phyloP scores from a whole-genome alignment of 2,888 invertebrate species.

The Drosophila anomelani region DNA sequence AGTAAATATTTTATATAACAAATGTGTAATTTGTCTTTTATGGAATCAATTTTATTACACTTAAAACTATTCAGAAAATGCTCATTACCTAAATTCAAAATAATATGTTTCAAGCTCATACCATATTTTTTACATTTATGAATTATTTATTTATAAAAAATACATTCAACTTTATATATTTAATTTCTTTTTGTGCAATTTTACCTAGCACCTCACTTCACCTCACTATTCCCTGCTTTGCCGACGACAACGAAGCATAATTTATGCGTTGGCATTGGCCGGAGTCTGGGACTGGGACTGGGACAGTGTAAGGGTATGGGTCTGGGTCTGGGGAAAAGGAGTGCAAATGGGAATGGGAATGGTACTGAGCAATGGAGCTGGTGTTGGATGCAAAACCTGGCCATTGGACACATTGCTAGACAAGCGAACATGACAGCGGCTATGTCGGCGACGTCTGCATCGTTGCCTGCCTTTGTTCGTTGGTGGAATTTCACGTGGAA shows the following conservation, averaged over 20 bases:
- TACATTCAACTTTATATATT: no score
- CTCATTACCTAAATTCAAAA: no score
- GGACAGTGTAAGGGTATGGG: constrained; percentile 30
- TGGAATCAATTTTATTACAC: neutral
- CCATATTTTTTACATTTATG: no score
- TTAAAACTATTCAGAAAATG: no score
- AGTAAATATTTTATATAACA: no score
- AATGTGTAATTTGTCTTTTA: no score
- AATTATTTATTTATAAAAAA: no score
- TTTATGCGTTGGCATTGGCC: constrained; percentile 66
- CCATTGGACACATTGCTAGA: constrained; percentile 67
- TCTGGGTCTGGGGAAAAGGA: constrained; percentile 7
- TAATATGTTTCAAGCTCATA: no score
- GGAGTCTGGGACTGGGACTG: constrained; percentile 51
- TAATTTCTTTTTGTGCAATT: neutral
- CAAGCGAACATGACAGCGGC: constrained; percentile 75
- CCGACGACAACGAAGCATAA: constrained; percentile 74
- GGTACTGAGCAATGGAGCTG: constrained; percentile 21
- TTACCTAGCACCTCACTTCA: neutral
- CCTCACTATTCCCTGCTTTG: constrained; percentile 12
- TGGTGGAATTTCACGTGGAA: constrained; percentile 75
- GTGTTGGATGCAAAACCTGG: constrained; percentile 40
- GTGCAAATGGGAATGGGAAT: constrained; percentile 12
- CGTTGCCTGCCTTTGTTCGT: constrained; percentile 30
- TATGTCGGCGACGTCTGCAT: constrained; percentile 56